Evolutionary conservation across 1,140 invertebrate species (phyloP), one percentile per base, ranked within the genome.

Genomic region (Heliconius hermathena): DNA sequence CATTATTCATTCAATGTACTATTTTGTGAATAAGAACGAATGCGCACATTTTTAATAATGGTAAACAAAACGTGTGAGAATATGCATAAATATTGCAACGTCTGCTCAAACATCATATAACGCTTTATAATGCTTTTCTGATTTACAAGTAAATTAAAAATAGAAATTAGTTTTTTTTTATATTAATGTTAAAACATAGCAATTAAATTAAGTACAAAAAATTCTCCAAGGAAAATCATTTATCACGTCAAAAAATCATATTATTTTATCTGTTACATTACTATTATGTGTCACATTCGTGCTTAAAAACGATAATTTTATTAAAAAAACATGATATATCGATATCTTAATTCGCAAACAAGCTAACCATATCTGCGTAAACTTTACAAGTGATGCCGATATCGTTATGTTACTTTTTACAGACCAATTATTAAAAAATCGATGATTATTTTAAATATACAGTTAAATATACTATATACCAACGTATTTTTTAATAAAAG

Each of bases 1-100:
- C 60, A 72, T 72, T 36, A 57, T 41, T 80, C 46, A 76, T 76
- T 54, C 38, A 66, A 80, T 72, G 71, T 72, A 72, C 71, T 72
- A 66, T 18, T 66, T 60, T 66, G 5, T 66, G 60, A n/a, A 16
- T 29, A 66, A 26, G 60, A 29, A 66, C 26, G 60, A 66, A 66
- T 13, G 60, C 60, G 29, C 26, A 66, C 60, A 66, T 66, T 66
- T 26, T 20, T 20, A 20, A 52, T 20, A 52, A 52, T 46, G 11
- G 41, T 46, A 46, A 46, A 13, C 1, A 54, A 54, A n/a, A 36
- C 6, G 33, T 54, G 52, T 54, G 52, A 54, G 18, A 18, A 54
- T 18, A 46, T 46, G 13, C 41, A 46, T 46, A 46, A 9, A 46
- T 52, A 20, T 52, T 52, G 49, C 49, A 52, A 52, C 49, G 49